A percentile compares a stretch with the other conserved stretches of the same genome.
Evolutionary conservation across 2,888 invertebrate species (phyloP).

Genomic region (Lepeophtheirus nordmannii): DNA sequence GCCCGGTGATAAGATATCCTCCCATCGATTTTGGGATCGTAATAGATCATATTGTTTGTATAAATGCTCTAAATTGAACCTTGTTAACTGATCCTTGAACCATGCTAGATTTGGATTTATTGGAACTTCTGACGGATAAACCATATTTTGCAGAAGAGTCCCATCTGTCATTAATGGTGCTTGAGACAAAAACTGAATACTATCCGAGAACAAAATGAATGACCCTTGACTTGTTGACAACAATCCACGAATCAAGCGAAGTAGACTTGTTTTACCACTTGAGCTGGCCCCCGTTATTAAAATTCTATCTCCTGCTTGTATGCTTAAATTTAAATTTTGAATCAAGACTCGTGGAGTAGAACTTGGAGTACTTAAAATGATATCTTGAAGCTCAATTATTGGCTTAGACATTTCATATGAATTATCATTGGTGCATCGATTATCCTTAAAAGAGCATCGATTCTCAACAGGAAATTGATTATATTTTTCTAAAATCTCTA

Average conservation of each 20-base stretch:
- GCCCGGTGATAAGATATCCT: constrained; percentile 42
- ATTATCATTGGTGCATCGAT: too few species aligned
- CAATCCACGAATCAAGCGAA: constrained; percentile 41
- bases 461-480: background rate
- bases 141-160: constrained; percentile 40
- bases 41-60: constrained; percentile 30
- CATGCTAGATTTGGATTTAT: too few species aligned
- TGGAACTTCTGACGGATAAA: constrained; percentile 29
- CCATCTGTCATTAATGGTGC: constrained; percentile 42
- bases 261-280: constrained; percentile 43
- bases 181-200: constrained; percentile 41
- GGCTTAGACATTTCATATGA: too few species aligned
- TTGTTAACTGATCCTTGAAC: too few species aligned
- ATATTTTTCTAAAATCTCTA: constrained; percentile 27
- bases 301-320: constrained; percentile 32
- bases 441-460: too few species aligned
- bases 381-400: constrained; percentile 22
- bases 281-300: constrained; percentile 43
- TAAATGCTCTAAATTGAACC: constrained; percentile 30
- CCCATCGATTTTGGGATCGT: constrained; percentile 33
- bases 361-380: constrained; percentile 27
- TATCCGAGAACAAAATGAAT: constrained; percentile 17
- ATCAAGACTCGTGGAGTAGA: constrained; percentile 24
- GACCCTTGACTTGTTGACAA: constrained; percentile 36
- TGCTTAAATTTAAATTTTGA: constrained; percentile 21